Conservation (phyloP, 1,140 invertebrate species). For the Battus philenor region DNA sequence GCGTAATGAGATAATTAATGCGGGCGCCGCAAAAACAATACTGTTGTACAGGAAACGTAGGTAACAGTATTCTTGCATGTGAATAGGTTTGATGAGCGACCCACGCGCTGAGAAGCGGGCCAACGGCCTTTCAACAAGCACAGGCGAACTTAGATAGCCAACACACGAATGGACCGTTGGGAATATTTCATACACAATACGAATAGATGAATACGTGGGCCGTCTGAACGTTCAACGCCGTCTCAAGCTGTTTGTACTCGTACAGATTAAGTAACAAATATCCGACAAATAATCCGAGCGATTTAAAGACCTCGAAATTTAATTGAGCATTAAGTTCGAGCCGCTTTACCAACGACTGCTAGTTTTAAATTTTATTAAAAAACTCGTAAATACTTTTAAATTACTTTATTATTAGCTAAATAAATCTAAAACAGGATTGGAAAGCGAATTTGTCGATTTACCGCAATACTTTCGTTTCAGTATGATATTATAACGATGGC, state of each 20-base stretch:
- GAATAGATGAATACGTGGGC: constrained; percentile 33
- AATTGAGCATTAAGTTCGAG: constrained; percentile 66
- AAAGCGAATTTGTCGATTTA: constrained; percentile 10
- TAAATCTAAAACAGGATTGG: not conserved
- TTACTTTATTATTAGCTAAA: not conserved
- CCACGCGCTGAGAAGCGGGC: constrained; percentile 46
- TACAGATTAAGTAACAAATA: no score
- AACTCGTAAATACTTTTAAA: no score
- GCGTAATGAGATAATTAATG: constrained; percentile 58
- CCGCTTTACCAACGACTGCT: constrained; percentile 48
- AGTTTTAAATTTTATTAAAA: no score
- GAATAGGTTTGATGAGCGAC: constrained; percentile 36
- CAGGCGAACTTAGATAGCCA: constrained; percentile 29
- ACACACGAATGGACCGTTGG: constrained; percentile 29
- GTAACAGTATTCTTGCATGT: constrained; percentile 32
- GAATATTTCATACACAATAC: constrained; percentile 30
- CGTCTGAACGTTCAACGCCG: constrained; percentile 20
- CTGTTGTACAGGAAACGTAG: constrained; percentile 34
- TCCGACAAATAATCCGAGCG: no score
- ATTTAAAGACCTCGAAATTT: constrained; percentile 61
- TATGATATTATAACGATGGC: constrained; percentile 31
- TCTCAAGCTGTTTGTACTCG: constrained; percentile 12
- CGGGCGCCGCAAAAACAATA: constrained; percentile 40
- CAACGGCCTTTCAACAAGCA: constrained; percentile 42
- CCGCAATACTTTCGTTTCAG: constrained; percentile 19